phyloP scores from a whole-genome alignment of 2,888 invertebrate species.

The Clanis bilineata region DNA sequence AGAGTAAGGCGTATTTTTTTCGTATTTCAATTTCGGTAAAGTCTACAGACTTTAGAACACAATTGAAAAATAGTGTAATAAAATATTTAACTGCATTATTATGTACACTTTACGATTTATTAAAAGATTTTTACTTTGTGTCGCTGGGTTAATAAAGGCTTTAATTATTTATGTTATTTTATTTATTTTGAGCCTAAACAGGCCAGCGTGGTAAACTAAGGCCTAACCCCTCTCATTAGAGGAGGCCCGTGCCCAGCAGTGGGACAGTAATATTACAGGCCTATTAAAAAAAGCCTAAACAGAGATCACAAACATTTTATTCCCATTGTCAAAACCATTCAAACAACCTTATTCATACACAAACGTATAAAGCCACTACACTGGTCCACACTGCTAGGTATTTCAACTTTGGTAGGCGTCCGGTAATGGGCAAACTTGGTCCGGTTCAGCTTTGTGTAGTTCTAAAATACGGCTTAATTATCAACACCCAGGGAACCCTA shows the following conservation, averaged over 20 bases:
- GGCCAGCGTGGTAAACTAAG: too few relatives aligned
- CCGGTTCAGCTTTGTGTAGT: constrained; percentile 51
- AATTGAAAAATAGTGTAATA: not conserved
- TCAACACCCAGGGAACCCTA: constrained; percentile 42
- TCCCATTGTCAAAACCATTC: not conserved
- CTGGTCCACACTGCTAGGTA: not conserved
- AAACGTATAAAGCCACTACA: not conserved
- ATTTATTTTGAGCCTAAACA: too few relatives aligned
- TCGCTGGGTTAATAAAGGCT: too few relatives aligned
- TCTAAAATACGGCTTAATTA: constrained; percentile 65
- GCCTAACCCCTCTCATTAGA: too few relatives aligned
- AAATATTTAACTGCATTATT: not conserved
- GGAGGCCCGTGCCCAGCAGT: too few relatives aligned
- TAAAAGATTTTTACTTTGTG: too few relatives aligned
- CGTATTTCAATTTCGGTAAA: not conserved
- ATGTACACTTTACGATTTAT: not conserved
- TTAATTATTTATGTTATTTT: too few relatives aligned
- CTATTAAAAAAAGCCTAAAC: too few relatives aligned
- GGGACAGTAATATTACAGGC: too few relatives aligned
- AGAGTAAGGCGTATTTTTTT: not conserved
- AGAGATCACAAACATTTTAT: not conserved
- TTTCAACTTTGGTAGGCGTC: constrained; percentile 33
- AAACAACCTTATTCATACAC: not conserved
- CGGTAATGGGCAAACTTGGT: constrained; percentile 59
- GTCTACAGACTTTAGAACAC: not conserved